Percentiles rank a stretch among this genome's conserved stretches.
Conservation (phyloP, 2,797 vertebrate genomes). For the Sebastes nivosus region DNA sequence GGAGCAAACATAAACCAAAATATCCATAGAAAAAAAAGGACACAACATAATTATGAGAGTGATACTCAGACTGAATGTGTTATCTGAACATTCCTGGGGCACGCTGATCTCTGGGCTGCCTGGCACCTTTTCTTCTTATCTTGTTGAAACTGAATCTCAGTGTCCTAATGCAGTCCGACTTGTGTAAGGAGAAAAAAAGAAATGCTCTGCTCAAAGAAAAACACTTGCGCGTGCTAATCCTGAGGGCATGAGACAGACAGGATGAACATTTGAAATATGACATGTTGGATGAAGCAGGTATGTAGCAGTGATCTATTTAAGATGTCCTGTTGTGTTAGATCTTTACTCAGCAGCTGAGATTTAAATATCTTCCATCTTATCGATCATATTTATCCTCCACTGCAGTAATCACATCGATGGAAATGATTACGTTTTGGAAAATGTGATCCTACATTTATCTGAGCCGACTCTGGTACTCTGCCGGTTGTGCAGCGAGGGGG, state of each 20-base stretch:
- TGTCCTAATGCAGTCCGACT: background rate
- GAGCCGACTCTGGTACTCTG: background rate
- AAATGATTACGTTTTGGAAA: background rate
- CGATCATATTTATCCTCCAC: background rate
- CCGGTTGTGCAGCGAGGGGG: background rate
- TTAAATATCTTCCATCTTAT: background rate
- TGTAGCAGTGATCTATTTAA: background rate
- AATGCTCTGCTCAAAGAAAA: background rate
- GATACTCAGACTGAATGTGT: background rate
- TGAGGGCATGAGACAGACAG: background rate
- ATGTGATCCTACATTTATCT: no score
- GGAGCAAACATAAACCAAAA: background rate
- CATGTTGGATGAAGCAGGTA: background rate
- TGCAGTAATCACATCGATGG: background rate
- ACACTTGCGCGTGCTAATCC: background rate
- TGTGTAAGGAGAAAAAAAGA: background rate
- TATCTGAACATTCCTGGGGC: background rate
- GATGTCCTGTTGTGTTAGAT: background rate
- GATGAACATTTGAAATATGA: background rate
- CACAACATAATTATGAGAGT: background rate
- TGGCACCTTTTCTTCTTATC: background rate
- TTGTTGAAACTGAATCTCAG: background rate
- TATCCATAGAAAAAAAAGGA: background rate
- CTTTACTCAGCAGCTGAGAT: background rate
- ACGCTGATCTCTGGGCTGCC: background rate